These are phyloP conservation scores for Schlechtendalia chinensis DNA, from an alignment of 1,140 invertebrate species.

Conservation along the genomic window DNA sequence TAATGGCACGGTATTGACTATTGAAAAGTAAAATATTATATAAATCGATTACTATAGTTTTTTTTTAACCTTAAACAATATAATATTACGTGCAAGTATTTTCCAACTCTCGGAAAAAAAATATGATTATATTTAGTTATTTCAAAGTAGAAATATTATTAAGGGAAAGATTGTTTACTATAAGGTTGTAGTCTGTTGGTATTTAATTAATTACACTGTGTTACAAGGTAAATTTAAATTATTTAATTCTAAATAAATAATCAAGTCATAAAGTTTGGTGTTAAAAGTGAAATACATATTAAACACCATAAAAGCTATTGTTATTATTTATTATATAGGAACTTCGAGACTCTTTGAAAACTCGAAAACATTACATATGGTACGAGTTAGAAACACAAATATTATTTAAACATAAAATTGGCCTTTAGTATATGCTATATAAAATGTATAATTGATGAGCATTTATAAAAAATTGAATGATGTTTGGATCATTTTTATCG, in stretches of 20 bases:
- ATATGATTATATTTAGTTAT: background rate
- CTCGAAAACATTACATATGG: slow-evolving; percentile 31
- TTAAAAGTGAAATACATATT: slow-evolving; percentile 3
- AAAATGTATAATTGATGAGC: background rate
- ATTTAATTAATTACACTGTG: background rate
- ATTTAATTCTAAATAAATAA: slow-evolving; percentile 18
- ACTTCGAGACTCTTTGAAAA: slow-evolving; percentile 26
- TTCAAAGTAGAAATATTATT: slow-evolving; percentile 1
- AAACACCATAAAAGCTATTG: slow-evolving; percentile 2
- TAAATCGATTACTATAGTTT: slow-evolving; percentile 1
- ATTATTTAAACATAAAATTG: background rate
- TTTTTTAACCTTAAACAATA: background rate
- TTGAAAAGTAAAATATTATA: background rate
- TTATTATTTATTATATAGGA: slow-evolving; percentile 25
- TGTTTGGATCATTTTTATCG: background rate
- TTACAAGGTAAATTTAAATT: background rate
- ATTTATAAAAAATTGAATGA: background rate
- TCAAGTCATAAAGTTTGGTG: background rate
- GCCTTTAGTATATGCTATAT: background rate
- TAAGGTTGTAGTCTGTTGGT: background rate
- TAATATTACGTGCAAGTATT: background rate
- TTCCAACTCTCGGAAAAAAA: background rate
- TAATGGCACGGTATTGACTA: background rate
- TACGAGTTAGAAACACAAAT: background rate
- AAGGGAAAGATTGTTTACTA: background rate